These are phyloP conservation scores for Troglohyphantes excavatus DNA, from an alignment of 2,888 invertebrate species.

Conservation along the genomic window DNA sequence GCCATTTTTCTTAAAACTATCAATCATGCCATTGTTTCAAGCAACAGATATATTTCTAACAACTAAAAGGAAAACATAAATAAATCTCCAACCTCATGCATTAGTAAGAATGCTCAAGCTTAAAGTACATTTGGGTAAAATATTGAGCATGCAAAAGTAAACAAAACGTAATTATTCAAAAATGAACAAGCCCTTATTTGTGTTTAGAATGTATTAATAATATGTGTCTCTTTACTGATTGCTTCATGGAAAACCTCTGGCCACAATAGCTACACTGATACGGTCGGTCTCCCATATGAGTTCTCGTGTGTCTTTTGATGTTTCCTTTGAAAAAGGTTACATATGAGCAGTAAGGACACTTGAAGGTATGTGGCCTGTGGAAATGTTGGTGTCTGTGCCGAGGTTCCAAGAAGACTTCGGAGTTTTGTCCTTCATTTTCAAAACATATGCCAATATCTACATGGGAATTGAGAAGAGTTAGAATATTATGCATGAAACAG, in stretches of 20 bases:
- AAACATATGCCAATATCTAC: slow-evolving; percentile 11
- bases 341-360: slow-evolving; percentile 43
- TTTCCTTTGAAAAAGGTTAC: slow-evolving; percentile 28
- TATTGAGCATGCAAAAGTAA: neutral
- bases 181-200: neutral
- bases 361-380: neutral
- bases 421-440: neutral
- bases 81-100: too few relatives aligned
- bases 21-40: too few relatives aligned
- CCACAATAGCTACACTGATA: slow-evolving; percentile 38
- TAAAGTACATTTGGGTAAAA: neutral
- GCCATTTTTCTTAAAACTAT: too few relatives aligned
- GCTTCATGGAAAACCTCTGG: slow-evolving; percentile 58
- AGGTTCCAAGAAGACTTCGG: neutral
- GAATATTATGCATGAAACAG: too few relatives aligned
- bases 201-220: slow-evolving; percentile 28
- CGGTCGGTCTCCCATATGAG: slow-evolving; percentile 49
- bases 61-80: too few relatives aligned
- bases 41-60: too few relatives aligned
- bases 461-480: too few relatives aligned
- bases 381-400: neutral
- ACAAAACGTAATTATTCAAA: slow-evolving; percentile 2
- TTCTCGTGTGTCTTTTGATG: slow-evolving; percentile 39
- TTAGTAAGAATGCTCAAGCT: neutral
- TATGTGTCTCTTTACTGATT: slow-evolving; percentile 61